These are phyloP conservation scores for Sus cebifrons DNA, from an alignment of 2,797 vertebrate species.

Conservation along the genomic window DNA sequence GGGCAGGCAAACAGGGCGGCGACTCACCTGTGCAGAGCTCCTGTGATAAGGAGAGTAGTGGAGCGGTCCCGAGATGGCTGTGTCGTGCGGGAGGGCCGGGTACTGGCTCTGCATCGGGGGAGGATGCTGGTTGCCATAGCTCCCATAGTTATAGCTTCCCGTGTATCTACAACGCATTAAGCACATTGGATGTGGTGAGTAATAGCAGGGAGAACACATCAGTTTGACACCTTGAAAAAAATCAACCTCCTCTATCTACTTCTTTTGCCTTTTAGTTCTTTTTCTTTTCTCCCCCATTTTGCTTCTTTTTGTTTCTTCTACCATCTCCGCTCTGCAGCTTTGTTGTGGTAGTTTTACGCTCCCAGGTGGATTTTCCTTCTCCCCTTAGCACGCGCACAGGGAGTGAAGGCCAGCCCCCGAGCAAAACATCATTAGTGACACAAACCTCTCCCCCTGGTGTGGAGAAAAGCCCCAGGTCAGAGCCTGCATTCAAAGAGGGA, in stretches of 20 bases:
- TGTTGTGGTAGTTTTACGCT: not conserved
- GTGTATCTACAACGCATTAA: conserved; percentile 93
- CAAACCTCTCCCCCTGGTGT: not conserved
- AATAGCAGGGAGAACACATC: not conserved
- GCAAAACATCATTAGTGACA: conserved; percentile 52
- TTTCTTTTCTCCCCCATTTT: not conserved
- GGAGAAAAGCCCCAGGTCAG: not conserved
- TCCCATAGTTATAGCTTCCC: conserved; percentile 98
- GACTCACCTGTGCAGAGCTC: conserved; percentile 96
- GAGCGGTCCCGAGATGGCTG: conserved; percentile 95
- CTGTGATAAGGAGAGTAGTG: conserved; percentile 98
- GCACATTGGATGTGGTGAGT: conserved; percentile 47
- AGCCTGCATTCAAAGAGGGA: not conserved
- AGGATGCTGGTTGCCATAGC: conserved; percentile 97
- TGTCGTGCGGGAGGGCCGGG: conserved; percentile 95
- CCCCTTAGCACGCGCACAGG: not conserved
- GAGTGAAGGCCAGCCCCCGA: not conserved
- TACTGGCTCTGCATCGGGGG: conserved; percentile 98
- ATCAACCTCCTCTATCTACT: not conserved
- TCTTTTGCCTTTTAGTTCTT: not conserved
- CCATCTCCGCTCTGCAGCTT: not conserved
- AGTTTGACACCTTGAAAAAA: conserved; percentile 7
- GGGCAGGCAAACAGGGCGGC: conserved; percentile 10
- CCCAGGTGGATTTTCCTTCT: conserved; percentile 9
- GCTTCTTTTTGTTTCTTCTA: not conserved